Conservation (phyloP, 2,888 invertebrate genomes). For the Eilema griseolum region DNA sequence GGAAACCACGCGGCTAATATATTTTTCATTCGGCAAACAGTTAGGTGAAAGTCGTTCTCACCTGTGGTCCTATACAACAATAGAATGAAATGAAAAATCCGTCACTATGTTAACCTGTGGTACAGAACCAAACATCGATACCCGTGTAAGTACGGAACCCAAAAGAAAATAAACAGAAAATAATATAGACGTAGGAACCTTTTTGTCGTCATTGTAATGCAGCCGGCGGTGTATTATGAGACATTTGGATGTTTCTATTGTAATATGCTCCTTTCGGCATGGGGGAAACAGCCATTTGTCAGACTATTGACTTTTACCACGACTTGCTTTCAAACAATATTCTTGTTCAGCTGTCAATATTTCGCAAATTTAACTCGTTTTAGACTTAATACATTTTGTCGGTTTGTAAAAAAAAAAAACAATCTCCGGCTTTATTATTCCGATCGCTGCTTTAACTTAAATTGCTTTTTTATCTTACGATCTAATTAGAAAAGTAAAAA, state of each 20-base stretch:
- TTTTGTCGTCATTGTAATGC: slow-evolving; percentile 42
- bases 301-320: slow-evolving; percentile 49
- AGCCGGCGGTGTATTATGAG: slow-evolving; percentile 40
- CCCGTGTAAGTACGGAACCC: not conserved
- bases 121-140: not conserved
- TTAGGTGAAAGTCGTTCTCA: too few relatives aligned
- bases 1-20: too few relatives aligned
- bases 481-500: not conserved
- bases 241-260: slow-evolving; percentile 45
- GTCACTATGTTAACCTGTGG: not conserved
- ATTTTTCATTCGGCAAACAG: too few relatives aligned
- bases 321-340: slow-evolving; percentile 40
- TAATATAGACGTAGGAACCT: slow-evolving; percentile 33
- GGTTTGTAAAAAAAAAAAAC: slow-evolving; percentile 17
- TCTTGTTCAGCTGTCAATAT: slow-evolving; percentile 33
- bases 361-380: slow-evolving; percentile 31
- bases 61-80: not conserved
- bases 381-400: slow-evolving; percentile 24
- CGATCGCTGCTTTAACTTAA: slow-evolving; percentile 39
- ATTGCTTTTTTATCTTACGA: slow-evolving; percentile 30
- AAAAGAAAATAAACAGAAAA: slow-evolving; percentile 25
- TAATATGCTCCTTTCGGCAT: slow-evolving; percentile 32
- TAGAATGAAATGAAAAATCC: not conserved
- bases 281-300: slow-evolving; percentile 46
- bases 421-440: slow-evolving; percentile 38